Conservation (phyloP, 2,113 vertebrate genomes). For the Capreolus pygargus region DNA sequence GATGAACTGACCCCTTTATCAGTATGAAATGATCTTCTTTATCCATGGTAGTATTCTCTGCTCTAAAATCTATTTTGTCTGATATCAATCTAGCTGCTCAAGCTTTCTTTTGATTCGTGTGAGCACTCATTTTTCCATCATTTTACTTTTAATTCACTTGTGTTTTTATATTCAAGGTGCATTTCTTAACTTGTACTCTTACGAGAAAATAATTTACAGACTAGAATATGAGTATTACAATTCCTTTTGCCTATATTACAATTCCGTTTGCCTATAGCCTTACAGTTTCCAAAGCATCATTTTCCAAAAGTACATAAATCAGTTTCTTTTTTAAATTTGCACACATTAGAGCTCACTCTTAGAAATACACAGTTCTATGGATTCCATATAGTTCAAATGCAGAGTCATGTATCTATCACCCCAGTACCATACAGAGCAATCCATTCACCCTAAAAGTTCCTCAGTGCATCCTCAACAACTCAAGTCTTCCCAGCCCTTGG, state of each 20-base stretch:
- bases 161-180: neutral
- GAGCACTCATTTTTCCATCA: neutral
- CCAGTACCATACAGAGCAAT: neutral
- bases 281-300: neutral
- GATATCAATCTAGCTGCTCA: neutral
- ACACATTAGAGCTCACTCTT: neutral
- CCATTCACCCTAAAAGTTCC: neutral
- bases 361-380: neutral
- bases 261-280: neutral
- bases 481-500: neutral
- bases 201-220: neutral
- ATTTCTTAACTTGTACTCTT: neutral
- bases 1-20: neutral
- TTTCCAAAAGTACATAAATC: neutral
- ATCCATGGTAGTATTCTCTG: neutral
- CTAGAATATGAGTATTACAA: neutral
- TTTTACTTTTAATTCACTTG: neutral
- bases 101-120: neutral
- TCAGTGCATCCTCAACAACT: neutral
- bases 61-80: constrained; percentile 13
- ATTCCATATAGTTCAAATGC: neutral
- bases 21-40: neutral
- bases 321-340: neutral
- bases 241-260: neutral
- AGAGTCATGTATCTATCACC: neutral